Percentiles rank a stretch among this genome's conserved stretches.
Evolutionary conservation across 2,113 vertebrate genomes (phyloP).

Genomic region (Cinclus cinclus): DNA sequence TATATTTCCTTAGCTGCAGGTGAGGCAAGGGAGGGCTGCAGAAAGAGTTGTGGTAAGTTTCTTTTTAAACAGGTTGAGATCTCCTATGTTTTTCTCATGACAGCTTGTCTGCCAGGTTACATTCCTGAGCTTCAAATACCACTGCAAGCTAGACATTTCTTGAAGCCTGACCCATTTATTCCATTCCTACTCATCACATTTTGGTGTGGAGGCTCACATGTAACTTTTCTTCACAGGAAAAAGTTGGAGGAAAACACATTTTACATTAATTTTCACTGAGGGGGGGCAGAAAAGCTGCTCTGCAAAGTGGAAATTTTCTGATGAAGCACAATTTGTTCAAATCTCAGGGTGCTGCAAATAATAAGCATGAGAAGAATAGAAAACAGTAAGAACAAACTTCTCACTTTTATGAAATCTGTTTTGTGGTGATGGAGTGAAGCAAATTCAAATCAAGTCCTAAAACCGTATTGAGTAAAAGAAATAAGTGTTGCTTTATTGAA

Average conservation of each 20-base stretch:
- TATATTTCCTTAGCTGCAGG: constrained; percentile 6
- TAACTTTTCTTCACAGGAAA: background rate
- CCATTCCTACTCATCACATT: constrained; percentile 3
- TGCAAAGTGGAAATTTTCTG: background rate
- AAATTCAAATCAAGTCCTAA: background rate
- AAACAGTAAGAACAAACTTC: background rate
- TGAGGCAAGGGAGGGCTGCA: background rate
- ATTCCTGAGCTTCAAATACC: constrained; percentile 34
- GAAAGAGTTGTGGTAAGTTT: background rate
- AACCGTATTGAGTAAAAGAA: background rate
- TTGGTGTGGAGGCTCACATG: background rate
- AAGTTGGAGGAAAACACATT: background rate
- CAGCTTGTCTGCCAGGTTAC: constrained; percentile 28
- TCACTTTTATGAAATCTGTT: background rate
- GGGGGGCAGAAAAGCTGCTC: background rate
- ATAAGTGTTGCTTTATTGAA: background rate
- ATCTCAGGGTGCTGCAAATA: background rate
- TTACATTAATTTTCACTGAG: background rate
- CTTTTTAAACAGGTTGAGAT: background rate
- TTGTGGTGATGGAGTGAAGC: background rate
- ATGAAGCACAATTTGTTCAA: background rate
- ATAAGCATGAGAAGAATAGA: background rate
- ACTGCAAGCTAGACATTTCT: constrained; percentile 9
- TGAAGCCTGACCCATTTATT: constrained; percentile 36
- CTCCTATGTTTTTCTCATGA: constrained; percentile 7